Evolutionary conservation across 1,140 invertebrate species (phyloP).

Genomic region (Oscheius sp.): DNA sequence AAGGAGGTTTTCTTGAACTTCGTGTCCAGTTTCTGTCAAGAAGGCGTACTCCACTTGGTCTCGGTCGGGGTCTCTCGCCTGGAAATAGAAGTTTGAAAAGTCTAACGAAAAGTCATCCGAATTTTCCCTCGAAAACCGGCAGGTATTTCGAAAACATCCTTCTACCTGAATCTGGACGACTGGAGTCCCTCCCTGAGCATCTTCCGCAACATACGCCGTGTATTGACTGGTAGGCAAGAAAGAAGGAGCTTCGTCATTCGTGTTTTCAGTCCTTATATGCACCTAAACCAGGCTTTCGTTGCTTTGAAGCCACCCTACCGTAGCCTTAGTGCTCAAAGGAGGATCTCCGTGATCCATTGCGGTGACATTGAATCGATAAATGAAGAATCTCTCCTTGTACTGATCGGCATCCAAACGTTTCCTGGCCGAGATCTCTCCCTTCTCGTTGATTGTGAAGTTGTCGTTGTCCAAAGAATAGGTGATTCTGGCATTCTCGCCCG

Average conservation of each 20-base stretch:
- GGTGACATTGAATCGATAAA: slow-evolving; percentile 75
- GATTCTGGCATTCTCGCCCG: slow-evolving; percentile 46
- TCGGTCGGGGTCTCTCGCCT: slow-evolving; percentile 47
- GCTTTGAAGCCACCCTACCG: slow-evolving; percentile 65
- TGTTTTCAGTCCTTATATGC: slow-evolving; percentile 55
- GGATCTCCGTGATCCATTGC: slow-evolving; percentile 85
- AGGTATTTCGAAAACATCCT: not conserved
- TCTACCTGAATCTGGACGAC: slow-evolving; percentile 51
- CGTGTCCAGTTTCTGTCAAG: slow-evolving; percentile 38
- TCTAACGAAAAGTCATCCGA: not conserved
- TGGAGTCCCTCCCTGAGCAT: slow-evolving; percentile 56
- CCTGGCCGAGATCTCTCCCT: slow-evolving; percentile 48
- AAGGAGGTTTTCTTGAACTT: slow-evolving; percentile 35
- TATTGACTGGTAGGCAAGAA: slow-evolving; percentile 57
- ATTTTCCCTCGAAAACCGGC: not conserved
- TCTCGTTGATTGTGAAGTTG: slow-evolving; percentile 50
- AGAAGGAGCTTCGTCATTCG: slow-evolving; percentile 53
- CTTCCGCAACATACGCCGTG: slow-evolving; percentile 54
- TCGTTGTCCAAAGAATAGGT: slow-evolving; percentile 49
- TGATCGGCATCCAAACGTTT: slow-evolving; percentile 52
- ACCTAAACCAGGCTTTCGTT: slow-evolving; percentile 17
- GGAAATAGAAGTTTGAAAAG: slow-evolving; percentile 6
- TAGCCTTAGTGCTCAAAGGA: slow-evolving; percentile 74
- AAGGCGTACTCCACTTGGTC: slow-evolving; percentile 55
- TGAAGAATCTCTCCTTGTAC: slow-evolving; percentile 46